Conservation (phyloP, 2,888 invertebrate genomes). For the Eurytoma adleriae region DNA sequence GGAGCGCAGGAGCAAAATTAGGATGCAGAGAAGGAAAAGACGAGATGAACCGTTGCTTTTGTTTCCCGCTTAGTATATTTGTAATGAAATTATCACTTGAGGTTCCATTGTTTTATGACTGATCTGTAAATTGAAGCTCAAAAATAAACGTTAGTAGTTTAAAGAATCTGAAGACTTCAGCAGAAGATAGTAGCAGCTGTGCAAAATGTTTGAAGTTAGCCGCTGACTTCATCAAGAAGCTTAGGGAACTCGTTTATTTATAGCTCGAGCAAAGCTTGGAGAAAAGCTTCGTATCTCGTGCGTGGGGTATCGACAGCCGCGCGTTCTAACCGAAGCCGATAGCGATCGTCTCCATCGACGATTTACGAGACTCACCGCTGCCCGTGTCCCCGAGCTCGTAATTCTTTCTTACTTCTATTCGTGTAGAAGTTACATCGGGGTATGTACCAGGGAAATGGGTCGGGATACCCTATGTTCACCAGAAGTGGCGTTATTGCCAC, state of each 20-base stretch:
- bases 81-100: slow-evolving; percentile 18
- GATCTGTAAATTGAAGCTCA: no score
- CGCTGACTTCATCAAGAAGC: no score
- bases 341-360: slow-evolving; percentile 13
- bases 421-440: no score
- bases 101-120: not conserved
- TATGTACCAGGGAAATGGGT: no score
- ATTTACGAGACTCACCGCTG: not conserved
- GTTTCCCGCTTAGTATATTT: not conserved
- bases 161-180: no score
- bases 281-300: not conserved
- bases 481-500: no score
- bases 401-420: slow-evolving; percentile 54
- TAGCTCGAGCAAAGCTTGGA: no score
- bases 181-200: no score
- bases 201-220: no score
- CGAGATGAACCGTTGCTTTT: slow-evolving; percentile 8
- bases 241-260: no score
- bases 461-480: no score
- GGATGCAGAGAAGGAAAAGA: slow-evolving; percentile 24
- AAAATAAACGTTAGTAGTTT: no score
- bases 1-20: slow-evolving; percentile 52
- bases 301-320: slow-evolving; percentile 11
- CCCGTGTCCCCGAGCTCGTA: slow-evolving; percentile 7
- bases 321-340: slow-evolving; percentile 28